Conservation (phyloP, 1,140 invertebrate genomes). For the Goniozus legneri region DNA sequence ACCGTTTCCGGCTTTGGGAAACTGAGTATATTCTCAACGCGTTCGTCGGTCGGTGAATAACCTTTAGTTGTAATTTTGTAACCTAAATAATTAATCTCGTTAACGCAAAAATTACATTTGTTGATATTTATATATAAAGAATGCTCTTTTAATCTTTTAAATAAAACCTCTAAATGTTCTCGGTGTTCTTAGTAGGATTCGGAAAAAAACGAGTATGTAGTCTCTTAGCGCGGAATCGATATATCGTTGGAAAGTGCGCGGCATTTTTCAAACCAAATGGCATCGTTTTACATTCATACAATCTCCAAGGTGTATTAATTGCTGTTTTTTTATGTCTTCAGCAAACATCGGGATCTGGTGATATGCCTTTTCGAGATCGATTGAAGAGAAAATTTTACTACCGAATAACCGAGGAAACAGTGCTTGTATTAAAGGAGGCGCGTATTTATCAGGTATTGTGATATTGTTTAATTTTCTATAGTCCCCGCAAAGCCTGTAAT, state of each 20-base stretch:
- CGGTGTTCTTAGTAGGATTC: conserved; percentile 13
- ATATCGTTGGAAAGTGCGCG: too few species aligned
- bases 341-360: conserved; percentile 42
- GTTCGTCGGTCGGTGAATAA: background rate
- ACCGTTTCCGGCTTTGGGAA: too few species aligned
- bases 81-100: background rate
- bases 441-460: conserved; percentile 44
- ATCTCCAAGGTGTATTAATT: background rate
- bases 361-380: too few species aligned
- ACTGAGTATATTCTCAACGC: background rate
- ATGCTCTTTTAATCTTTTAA: too few species aligned
- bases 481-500: conserved; percentile 18
- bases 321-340: conserved; percentile 42
- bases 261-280: too few species aligned
- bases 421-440: conserved; percentile 36
- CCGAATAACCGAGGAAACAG: conserved; percentile 46
- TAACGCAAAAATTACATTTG: conserved; percentile 21
- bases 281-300: background rate
- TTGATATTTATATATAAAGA: conserved; percentile 21
- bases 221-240: too few species aligned
- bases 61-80: background rate
- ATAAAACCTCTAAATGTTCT: conserved; percentile 9
- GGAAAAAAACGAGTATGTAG: conserved; percentile 18
- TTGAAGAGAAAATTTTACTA: conserved; percentile 21
- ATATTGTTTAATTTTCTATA: conserved; percentile 29